Conservation (phyloP, 2,888 invertebrate species). For the Heliconius charithonia region DNA sequence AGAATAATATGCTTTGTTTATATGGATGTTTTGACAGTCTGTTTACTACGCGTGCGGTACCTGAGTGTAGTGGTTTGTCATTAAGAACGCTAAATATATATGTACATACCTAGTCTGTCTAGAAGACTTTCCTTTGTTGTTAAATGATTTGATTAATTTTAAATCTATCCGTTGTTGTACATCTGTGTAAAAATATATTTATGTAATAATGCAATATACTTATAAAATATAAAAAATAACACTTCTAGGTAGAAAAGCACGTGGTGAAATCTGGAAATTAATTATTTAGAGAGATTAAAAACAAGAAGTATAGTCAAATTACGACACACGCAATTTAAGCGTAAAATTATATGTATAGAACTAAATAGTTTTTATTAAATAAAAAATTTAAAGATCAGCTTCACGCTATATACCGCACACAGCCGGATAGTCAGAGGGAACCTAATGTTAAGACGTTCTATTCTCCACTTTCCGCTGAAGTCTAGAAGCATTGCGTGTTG, state of each 20-base stretch:
- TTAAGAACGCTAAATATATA: neutral
- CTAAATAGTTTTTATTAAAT: no score
- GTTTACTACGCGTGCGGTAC: neutral
- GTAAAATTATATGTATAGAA: neutral
- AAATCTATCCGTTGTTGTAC: no score
- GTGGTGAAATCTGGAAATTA: neutral
- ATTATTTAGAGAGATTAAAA: neutral
- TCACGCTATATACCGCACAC: no score
- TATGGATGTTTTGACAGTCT: neutral
- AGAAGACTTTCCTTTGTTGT: neutral
- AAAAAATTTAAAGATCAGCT: no score
- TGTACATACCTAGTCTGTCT: neutral
- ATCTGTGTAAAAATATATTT: neutral
- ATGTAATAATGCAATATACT: neutral
- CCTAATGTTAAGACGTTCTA: no score
- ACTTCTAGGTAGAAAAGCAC: neutral
- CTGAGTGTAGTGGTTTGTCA: neutral
- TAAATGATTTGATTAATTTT: neutral
- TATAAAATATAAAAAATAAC: neutral
- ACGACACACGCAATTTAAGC: neutral
- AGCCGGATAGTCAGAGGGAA: no score
- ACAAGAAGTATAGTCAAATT: neutral
- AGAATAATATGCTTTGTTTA: conserved; percentile 10
- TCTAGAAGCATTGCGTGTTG: no score
- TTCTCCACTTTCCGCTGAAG: no score